Base-by-base conservation (phyloP, 2,888 invertebrate genomes). In the Chrysina gloriosa region DNA sequence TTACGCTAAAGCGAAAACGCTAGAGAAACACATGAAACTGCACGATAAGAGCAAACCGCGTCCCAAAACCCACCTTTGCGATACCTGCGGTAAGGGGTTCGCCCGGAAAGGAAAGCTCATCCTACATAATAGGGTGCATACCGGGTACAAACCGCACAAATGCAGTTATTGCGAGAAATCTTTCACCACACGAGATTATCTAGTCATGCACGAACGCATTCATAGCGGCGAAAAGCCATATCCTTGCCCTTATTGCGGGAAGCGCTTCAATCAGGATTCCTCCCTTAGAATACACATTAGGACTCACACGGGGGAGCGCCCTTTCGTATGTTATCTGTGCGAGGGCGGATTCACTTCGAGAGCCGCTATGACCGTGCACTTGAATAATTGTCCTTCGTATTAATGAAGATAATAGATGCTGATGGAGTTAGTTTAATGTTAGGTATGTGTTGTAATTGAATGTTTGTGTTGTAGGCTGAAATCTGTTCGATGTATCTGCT, bases 11-110 rank as follows among this genome's bases (percentile, higher is more conserved):
- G 68, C 74, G 19, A 73, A 71, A 21, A 78, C 76, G 0, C 75
- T 88, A 0, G 84, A 84, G 78, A 81, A 82, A 19, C 86, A 87
- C 68, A 83, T 84, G 0, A 42, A 63, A 27, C 19, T 47, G 6
- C 73, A 73, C 39, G 66, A 69, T n/a, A 58, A 58, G 19, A 63
- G 31, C 52, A 52, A 74, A 19, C 74, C 73, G 5, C 73, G 68
- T 21, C 73, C 74, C 6, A 64, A 77, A 5, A 76, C 76, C 19
- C 78, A 80, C 58, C 72, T 80, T 5, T 82, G 82, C 65, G 79
- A 80, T 52, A 79, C 77, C 14, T 82, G 82, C 69, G 81, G 80
- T 9, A 80, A 81, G 66, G 77, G 79, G 2, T 82, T 82, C 63
- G 75, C 79, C 1, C 76, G 77, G 21, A 77, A 77, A 47, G 77